These are phyloP conservation scores for Cephus spinipes DNA, from an alignment of 2,888 invertebrate genomes.

Conservation along the genomic window DNA sequence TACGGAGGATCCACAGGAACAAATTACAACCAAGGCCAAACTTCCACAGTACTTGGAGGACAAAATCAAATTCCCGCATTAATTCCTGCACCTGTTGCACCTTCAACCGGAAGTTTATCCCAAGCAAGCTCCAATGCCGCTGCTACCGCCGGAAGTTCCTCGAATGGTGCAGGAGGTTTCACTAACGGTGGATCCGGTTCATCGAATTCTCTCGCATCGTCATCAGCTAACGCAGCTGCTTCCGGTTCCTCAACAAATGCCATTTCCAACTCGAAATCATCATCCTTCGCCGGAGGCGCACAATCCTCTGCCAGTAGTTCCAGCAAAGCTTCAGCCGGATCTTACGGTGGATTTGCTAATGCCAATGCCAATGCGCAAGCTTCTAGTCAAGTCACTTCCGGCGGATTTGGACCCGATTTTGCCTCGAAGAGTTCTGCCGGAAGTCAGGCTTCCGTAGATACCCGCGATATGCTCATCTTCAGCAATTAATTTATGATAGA, in stretches of 20 bases:
- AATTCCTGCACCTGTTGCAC: neutral
- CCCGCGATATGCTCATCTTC: slow-evolving; percentile 48
- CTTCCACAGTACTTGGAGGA: neutral
- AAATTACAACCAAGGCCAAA: neutral
- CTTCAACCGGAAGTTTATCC: neutral
- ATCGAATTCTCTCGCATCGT: slow-evolving; percentile 27
- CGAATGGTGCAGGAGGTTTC: slow-evolving; percentile 11
- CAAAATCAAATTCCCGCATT: neutral
- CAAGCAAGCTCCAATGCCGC: slow-evolving; percentile 14
- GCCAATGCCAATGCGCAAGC: slow-evolving; percentile 39
- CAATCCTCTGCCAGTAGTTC: slow-evolving; percentile 32
- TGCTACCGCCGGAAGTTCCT: slow-evolving; percentile 13
- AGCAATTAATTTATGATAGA: slow-evolving; percentile 24
- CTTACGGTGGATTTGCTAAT: slow-evolving; percentile 31
- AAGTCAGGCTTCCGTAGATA: slow-evolving; percentile 40
- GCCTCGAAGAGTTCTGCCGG: slow-evolving; percentile 43
- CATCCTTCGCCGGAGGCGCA: slow-evolving; percentile 28
- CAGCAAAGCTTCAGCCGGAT: slow-evolving; percentile 37
- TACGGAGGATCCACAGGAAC: slow-evolving; percentile 2
- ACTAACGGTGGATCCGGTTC: slow-evolving; percentile 8
- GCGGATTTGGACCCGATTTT: slow-evolving; percentile 25
- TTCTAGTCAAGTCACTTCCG: slow-evolving; percentile 26
- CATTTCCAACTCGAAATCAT: neutral
- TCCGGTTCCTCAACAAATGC: slow-evolving; percentile 24
- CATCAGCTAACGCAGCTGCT: slow-evolving; percentile 36